Percentiles rank a stretch among this genome's conserved stretches.
Evolutionary conservation across 2,888 invertebrate species (phyloP).

Genomic region (Epistrophella euchroma): DNA sequence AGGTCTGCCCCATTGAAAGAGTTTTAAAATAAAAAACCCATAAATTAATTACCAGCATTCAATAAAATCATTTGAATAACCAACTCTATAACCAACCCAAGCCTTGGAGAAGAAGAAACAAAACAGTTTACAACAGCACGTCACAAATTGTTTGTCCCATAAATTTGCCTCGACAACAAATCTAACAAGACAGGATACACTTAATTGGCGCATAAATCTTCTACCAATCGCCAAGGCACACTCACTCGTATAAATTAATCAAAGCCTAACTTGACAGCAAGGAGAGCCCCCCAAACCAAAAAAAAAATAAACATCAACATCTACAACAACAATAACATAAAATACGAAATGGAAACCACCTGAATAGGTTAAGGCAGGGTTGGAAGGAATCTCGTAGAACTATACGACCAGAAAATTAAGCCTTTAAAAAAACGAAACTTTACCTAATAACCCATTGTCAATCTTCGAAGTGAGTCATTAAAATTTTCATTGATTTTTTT

Average conservation of each 20-base stretch:
- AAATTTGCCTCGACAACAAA: slow-evolving; percentile 75
- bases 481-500: slow-evolving; percentile 46
- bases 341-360: slow-evolving; percentile 51
- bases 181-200: slow-evolving; percentile 76
- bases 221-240: slow-evolving; percentile 72
- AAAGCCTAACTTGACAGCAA: slow-evolving; percentile 44
- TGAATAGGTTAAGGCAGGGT: slow-evolving; percentile 17
- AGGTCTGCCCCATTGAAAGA: slow-evolving; percentile 59
- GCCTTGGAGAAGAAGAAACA: slow-evolving; percentile 47
- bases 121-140: slow-evolving; percentile 75
- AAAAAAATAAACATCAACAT: slow-evolving; percentile 27
- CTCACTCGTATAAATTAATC: slow-evolving; percentile 73
- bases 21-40: slow-evolving; percentile 48
- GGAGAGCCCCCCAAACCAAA: slow-evolving; percentile 46
- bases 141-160: slow-evolving; percentile 76
- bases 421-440: slow-evolving; percentile 66
- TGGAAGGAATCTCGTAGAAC: slow-evolving; percentile 58
- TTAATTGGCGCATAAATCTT: slow-evolving; percentile 76
- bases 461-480: slow-evolving; percentile 69
- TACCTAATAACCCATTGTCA: slow-evolving; percentile 74
- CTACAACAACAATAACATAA: slow-evolving; percentile 35
- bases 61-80: slow-evolving; percentile 75
- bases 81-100: slow-evolving; percentile 23
- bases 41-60: slow-evolving; percentile 73
- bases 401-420: slow-evolving; percentile 73